phyloP scores from a whole-genome alignment of 1,140 invertebrate species.

The Papilio dardanus region DNA sequence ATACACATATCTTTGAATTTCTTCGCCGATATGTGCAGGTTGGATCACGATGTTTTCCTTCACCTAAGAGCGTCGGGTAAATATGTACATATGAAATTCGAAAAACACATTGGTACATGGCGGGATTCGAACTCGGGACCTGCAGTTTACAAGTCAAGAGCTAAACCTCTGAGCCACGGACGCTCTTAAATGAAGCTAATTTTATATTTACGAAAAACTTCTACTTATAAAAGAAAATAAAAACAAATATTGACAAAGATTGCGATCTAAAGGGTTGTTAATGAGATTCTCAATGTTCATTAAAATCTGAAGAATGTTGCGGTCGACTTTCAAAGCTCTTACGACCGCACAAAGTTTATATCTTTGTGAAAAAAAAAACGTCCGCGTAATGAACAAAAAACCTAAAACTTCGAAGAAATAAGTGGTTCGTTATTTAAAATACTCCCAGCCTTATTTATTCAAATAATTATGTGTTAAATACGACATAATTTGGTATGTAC shows the following conservation, averaged over 20 bases:
- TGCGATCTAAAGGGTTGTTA: slow-evolving; percentile 28
- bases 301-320: slow-evolving; percentile 30
- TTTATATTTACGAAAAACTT: neutral
- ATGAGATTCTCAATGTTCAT: slow-evolving; percentile 34
- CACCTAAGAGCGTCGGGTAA: too few species aligned
- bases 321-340: slow-evolving; percentile 31
- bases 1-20: too few species aligned
- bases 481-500: too few species aligned
- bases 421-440: slow-evolving; percentile 13
- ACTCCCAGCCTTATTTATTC: neutral
- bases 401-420: neutral
- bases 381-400: slow-evolving; percentile 18
- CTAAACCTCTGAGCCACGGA: too few species aligned
- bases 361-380: slow-evolving; percentile 26
- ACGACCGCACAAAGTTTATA: neutral
- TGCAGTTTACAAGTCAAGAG: too few species aligned
- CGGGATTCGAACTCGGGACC: too few species aligned
- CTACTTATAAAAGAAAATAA: neutral
- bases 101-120: too few species aligned
- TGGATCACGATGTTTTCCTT: too few species aligned
- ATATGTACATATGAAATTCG: too few species aligned
- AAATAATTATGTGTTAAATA: neutral
- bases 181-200: neutral
- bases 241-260: slow-evolving; percentile 17
- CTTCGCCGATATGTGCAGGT: too few species aligned